phyloP scores from a whole-genome alignment of 2,888 invertebrate genomes.

The Agonum fuliginosum region DNA sequence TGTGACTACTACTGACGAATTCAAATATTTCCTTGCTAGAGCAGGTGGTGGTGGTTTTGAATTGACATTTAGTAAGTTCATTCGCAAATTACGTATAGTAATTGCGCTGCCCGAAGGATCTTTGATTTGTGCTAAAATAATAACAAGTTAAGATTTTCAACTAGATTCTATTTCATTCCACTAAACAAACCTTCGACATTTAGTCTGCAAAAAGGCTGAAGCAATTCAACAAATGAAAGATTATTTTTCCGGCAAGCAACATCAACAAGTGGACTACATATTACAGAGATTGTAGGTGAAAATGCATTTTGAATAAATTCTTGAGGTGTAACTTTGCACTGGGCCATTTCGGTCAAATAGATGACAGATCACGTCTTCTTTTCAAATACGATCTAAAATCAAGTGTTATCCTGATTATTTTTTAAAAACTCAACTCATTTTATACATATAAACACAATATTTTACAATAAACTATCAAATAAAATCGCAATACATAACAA shows the following conservation, averaged over 20 bases:
- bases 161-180: neutral
- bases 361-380: neutral
- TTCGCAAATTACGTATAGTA: slow-evolving; percentile 83
- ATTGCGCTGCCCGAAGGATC: slow-evolving; percentile 87
- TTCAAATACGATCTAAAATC: too few relatives aligned
- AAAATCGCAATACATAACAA: neutral
- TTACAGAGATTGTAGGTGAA: slow-evolving; percentile 90
- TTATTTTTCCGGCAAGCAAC: slow-evolving; percentile 92
- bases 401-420: neutral
- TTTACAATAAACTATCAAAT: neutral
- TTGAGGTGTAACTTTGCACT: slow-evolving; percentile 81
- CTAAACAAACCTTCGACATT: slow-evolving; percentile 80
- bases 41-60: slow-evolving; percentile 88
- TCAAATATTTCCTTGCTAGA: slow-evolving; percentile 88
- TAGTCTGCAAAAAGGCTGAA: slow-evolving; percentile 91
- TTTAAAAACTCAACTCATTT: slow-evolving; percentile 1
- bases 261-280: slow-evolving; percentile 89
- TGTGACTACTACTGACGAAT: slow-evolving; percentile 72
- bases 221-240: slow-evolving; percentile 89
- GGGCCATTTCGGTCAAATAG: slow-evolving; percentile 72
- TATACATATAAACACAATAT: neutral
- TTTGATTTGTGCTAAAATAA: slow-evolving; percentile 83
- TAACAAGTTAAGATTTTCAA: slow-evolving; percentile 1
- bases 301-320: slow-evolving; percentile 94
- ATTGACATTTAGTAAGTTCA: slow-evolving; percentile 88